Percentiles rank a stretch among this genome's conserved stretches.
phyloP scores from a whole-genome alignment of 2,888 invertebrate species.

The Drosophila heteroneura region DNA sequence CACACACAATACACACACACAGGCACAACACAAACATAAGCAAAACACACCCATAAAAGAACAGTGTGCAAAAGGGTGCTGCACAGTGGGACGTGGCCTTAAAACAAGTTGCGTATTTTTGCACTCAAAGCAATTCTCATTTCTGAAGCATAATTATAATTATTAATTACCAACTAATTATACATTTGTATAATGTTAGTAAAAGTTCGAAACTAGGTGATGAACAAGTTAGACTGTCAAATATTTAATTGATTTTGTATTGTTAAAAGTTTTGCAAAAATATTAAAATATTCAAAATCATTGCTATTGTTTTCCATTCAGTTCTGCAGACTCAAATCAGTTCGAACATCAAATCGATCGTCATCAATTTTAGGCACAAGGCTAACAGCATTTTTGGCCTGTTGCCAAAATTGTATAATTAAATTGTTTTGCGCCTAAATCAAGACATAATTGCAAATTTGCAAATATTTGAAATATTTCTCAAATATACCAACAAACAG shows the following conservation, averaged over 20 bases:
- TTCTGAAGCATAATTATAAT: not conserved
- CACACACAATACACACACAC: slow-evolving; percentile 27
- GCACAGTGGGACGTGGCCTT: slow-evolving; percentile 61
- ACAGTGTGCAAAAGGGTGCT: slow-evolving; percentile 30
- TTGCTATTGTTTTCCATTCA: not conserved
- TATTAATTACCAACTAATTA: not conserved
- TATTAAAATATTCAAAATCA: not conserved
- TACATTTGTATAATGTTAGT: not conserved
- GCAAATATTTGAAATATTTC: slow-evolving; percentile 31
- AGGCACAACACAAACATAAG: slow-evolving; percentile 7
- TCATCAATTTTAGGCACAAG: slow-evolving; percentile 57
- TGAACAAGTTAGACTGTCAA: not conserved
- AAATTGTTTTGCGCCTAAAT: slow-evolving; percentile 12
- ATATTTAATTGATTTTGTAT: not conserved
- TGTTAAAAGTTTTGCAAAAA: not conserved
- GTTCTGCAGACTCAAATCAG: not conserved
- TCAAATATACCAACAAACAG: not conserved
- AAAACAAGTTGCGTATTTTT: not conserved
- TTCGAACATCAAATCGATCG: slow-evolving; percentile 41
- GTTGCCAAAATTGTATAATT: slow-evolving; percentile 26
- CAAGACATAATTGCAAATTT: slow-evolving; percentile 9
- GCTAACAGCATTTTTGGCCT: slow-evolving; percentile 32
- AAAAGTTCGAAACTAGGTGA: not conserved
- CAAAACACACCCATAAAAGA: slow-evolving; percentile 51
- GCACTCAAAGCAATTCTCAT: not conserved